Conservation (phyloP, 2,888 invertebrate genomes). For the Tanytarsus gracilentus region DNA sequence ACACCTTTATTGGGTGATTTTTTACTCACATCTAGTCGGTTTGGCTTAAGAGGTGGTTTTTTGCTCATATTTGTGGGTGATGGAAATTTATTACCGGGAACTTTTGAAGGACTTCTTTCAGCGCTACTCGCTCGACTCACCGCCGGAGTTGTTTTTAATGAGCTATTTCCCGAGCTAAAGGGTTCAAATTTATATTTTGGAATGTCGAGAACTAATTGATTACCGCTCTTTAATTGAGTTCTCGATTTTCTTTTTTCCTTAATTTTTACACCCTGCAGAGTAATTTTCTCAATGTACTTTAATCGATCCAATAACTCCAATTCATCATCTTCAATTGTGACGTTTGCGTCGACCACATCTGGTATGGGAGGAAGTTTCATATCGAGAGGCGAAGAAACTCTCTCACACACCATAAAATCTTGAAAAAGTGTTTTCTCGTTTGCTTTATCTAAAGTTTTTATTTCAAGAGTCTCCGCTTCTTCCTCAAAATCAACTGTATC, state of each 20-base stretch:
- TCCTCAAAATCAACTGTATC: slow-evolving; percentile 74
- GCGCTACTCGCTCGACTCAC: slow-evolving; percentile 43
- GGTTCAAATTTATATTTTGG: slow-evolving; percentile 43
- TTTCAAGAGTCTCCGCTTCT: slow-evolving; percentile 53
- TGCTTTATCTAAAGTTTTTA: slow-evolving; percentile 45
- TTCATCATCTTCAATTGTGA: slow-evolving; percentile 52
- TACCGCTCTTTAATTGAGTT: slow-evolving; percentile 42
- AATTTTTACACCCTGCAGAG: slow-evolving; percentile 43
- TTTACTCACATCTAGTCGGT: slow-evolving; percentile 34
- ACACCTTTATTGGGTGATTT: slow-evolving; percentile 40
- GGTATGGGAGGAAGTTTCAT: background rate
- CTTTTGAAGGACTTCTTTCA: slow-evolving; percentile 39
- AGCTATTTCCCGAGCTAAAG: slow-evolving; percentile 43
- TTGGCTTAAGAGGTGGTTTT: slow-evolving; percentile 18
- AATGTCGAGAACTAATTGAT: slow-evolving; percentile 42
- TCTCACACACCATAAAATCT: slow-evolving; percentile 12
- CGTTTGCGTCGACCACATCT: slow-evolving; percentile 34
- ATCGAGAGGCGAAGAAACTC: background rate
- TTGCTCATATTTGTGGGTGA: slow-evolving; percentile 25
- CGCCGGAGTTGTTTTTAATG: slow-evolving; percentile 42
- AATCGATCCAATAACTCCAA: slow-evolving; percentile 49
- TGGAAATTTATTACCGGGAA: slow-evolving; percentile 29
- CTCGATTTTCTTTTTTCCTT: slow-evolving; percentile 42
- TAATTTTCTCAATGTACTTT: slow-evolving; percentile 42
- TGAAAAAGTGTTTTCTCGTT: slow-evolving; percentile 45